Base-by-base conservation (phyloP, 2,888 invertebrate genomes). In the Allophyes oxyacanthae region DNA sequence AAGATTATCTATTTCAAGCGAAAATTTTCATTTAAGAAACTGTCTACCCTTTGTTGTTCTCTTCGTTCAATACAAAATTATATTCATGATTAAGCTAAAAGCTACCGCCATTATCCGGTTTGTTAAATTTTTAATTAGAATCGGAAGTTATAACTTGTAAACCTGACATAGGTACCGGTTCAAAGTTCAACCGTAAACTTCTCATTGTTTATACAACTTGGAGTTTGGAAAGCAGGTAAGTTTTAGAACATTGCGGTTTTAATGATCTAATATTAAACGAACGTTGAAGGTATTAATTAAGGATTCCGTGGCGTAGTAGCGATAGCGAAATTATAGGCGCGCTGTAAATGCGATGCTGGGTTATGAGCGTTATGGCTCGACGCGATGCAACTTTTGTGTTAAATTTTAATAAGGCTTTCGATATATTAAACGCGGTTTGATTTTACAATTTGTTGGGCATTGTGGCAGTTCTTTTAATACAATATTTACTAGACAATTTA, bases 201-300 rank as follows among this genome's bases (percentile, higher is more conserved):
- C 85, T 80, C 87, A 86, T 91, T 92, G 93, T 93, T 91, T 92
- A 90, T 90, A 85, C 83, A 90, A 93, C 90, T 91, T 89, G 75
- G 80, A 85, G 88, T 86, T 84, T 76, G 82, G 83, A 87, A 88
- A 90, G 88, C 91, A 92, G 90, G 90, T 89, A 93, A 93, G 92
- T 92, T 92, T 89, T 88, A 82, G 86, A 91, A 93, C 93, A 91
- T 91, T 89, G 92, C 85, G 93, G 94, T 89, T 93, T 92, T 92
- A 93, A 92, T 93, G 92, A 93, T 94, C 91, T 91, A 93, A 92
- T 93, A 94, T 94, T 92, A 91, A 89, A 92, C 88, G 91, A 88
- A 91, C 90, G 88, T 83, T 84, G 85, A 77, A 84, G 90, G 91
- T 91, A 91, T 91, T 93, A 91, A 93, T 93, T 93, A 93, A 87